Evolutionary conservation across 2,888 invertebrate species (phyloP), one percentile per base, ranked within the genome.

Genomic region (Lepidocyrtoides sp.): DNA sequence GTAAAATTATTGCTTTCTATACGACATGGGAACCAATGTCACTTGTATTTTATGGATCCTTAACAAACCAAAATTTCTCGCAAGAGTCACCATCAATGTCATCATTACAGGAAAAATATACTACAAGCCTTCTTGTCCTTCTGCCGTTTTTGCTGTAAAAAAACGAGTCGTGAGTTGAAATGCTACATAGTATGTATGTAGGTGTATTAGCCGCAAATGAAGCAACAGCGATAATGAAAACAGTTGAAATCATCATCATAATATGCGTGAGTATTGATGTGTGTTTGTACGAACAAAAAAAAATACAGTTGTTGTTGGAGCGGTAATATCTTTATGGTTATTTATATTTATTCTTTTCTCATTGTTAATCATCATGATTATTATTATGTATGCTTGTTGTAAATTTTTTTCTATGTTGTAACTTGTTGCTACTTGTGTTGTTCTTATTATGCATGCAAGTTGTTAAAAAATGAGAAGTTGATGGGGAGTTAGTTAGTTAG

Each of bases 101-200:
- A 82, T 63, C 41, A 83, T 83, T 63, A 63, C 63, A 44, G 29
- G 29, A 82, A 82, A 60, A 29, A 54, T 51, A n/a, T n/a, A n/a
- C n/a, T n/a, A n/a, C 26, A 72, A 72, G 54, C 69, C 72, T 85
- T 85, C 72, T 85, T 85, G 85, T 85, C 85, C 72, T 85, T 72
- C 85, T 72, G 85, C 54, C 54, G 72, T 7, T 23, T 36, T 54
- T 60, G 8, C 10, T 57, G 2, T 23, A 23, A 60, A 17, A n/a
- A n/a, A n/a, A n/a, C n/a, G n/a, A n/a, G n/a, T n/a, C 23, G 26
- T 60, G 60, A 26, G 12, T 23, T 26, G 23, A 26, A n/a, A n/a
- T 12, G 60, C 14, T 26, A 26, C 26, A 26, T 23, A 54, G 54
- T 20, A 54, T 2, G 26, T 5, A 57, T 20, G 57, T 3, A 26